Base-by-base conservation (phyloP, 2,113 vertebrate species). In the Sinocyclocheilus anshuiensis region DNA sequence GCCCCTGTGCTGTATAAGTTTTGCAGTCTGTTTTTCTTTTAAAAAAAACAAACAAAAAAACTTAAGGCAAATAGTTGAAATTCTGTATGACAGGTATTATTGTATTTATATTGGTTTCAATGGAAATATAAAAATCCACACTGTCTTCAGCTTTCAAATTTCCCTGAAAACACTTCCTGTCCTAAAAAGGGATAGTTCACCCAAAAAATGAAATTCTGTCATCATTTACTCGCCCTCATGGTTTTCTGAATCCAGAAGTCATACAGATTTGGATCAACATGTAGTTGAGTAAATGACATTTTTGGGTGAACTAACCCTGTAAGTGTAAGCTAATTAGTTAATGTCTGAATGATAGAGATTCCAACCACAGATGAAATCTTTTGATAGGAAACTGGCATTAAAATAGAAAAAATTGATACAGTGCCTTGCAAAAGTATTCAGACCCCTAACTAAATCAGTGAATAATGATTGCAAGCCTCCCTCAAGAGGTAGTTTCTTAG, bases 341-440 rank as follows among this genome's bases (percentile, higher is more conserved):
- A 26, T 9, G 59, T 15, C 36, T 65, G 8, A 83, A 71, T 0
- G 16, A 61, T 74, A 42, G 29, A 80, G 9, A 61, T 61, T 61
- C 55, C 15, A 55, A 16, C 24, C 8, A 22, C 36, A 36, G 29
- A 53, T 55, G 0, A 26, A 36, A 22, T 42, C 6, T 42, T 45
- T 81, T 4, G 61, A 61, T 81, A 24, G n/a, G 1, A 2, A 65
- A 15, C 42, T 26, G 59, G 59, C 29, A 20, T 29, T 45, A 15
- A n/a, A 22, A 57, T 55, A 57, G 26, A 29, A 69, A 2, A 33
- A 22, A 69, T 33, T 0, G 29, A 67, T 12, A 48, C 15, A 71
- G 50, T 72, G 67, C 81, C 50, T 57, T 57, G 33, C 81, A 74
- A 57, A 83, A 83, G 81, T 83, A 83, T 72, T 83, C 50, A 57